phyloP scores from a whole-genome alignment of 2,888 invertebrate genomes.

The Dermolepida albohirtum region DNA sequence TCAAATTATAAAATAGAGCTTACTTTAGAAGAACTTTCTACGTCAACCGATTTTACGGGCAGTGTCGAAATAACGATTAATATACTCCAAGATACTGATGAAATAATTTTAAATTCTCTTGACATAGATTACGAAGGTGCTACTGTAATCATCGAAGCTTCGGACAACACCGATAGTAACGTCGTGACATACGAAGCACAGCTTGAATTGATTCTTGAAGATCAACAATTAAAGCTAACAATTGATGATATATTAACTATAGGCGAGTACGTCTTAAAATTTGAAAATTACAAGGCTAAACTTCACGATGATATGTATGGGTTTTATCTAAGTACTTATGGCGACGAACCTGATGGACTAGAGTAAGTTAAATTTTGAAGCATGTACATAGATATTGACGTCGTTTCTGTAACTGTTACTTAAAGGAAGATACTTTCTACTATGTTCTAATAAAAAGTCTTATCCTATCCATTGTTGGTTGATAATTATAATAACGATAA shows the following conservation, averaged over 20 bases:
- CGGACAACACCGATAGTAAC: too few species aligned
- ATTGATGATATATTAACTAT: too few species aligned
- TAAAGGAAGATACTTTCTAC: too few species aligned
- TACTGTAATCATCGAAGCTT: neutral
- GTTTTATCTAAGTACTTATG: conserved; percentile 68
- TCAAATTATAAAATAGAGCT: conserved; percentile 68
- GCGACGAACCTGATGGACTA: conserved; percentile 50
- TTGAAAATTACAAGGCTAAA: conserved; percentile 52
- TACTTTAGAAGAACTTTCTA: conserved; percentile 49
- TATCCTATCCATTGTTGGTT: too few species aligned
- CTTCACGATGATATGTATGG: conserved; percentile 64
- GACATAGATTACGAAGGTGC: conserved; percentile 1
- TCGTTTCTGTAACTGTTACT: too few species aligned
- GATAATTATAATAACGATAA: too few species aligned
- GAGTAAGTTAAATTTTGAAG: conserved; percentile 54
- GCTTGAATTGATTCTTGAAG: too few species aligned
- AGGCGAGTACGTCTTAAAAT: conserved; percentile 8
- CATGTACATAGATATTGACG: too few species aligned
- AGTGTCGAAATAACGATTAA: conserved; percentile 31
- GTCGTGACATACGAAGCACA: too few species aligned
- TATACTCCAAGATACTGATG: neutral
- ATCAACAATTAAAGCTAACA: conserved; percentile 22
- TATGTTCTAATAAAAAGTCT: too few species aligned
- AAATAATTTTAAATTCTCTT: conserved; percentile 33
- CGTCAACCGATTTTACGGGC: conserved; percentile 38